Conservation (phyloP, 1,140 invertebrate genomes). For the Penaeus chinensis region DNA sequence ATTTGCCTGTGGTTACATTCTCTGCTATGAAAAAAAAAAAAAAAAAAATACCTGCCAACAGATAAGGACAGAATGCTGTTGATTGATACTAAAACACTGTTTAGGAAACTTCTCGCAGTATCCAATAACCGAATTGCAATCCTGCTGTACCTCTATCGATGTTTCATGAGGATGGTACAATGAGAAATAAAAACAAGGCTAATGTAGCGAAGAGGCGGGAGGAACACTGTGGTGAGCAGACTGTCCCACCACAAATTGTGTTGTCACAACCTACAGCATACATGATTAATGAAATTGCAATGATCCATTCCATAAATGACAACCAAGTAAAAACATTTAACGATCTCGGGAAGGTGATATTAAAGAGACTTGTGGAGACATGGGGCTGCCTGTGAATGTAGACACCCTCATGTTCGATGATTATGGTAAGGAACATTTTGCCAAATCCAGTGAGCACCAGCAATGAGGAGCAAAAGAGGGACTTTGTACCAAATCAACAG, state of each 20-base stretch:
- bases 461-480: too few relatives aligned
- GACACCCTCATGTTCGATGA: too few relatives aligned
- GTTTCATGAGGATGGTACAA: conserved; percentile 17
- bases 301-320: not conserved
- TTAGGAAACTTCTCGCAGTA: not conserved
- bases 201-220: not conserved
- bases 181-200: conserved; percentile 8
- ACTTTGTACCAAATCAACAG: too few relatives aligned
- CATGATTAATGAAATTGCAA: not conserved
- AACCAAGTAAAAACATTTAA: not conserved
- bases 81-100: not conserved
- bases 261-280: not conserved
- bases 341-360: not conserved
- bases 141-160: not conserved
- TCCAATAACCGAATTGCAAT: not conserved
- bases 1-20: not conserved
- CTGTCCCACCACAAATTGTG: not conserved
- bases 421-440: too few relatives aligned
- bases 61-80: not conserved
- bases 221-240: not conserved
- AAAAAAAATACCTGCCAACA: not conserved
- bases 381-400: too few relatives aligned
- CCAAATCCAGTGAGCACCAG: too few relatives aligned
- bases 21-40: not conserved
- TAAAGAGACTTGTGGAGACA: not conserved